phyloP scores from a whole-genome alignment of 2,113 vertebrate genomes.

The Ptilonorhynchus violaceus region DNA sequence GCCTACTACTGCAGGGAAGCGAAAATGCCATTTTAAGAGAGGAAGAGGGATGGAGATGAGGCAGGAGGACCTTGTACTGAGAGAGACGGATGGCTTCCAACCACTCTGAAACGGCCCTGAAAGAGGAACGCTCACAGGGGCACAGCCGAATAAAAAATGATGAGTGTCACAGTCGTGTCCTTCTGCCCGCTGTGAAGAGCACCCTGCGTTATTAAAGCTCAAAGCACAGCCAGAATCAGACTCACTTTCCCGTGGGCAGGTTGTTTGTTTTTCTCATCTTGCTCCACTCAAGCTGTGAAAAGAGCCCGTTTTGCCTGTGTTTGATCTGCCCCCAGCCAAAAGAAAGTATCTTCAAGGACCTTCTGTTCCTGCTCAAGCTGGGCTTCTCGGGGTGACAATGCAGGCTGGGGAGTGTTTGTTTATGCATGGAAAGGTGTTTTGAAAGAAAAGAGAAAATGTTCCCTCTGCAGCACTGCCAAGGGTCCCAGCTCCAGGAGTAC shows the following conservation, averaged over 20 bases:
- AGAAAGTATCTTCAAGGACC: neutral
- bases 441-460: neutral
- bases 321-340: neutral
- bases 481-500: neutral
- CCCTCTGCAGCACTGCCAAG: accelerated
- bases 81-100: neutral
- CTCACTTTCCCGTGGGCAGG: neutral
- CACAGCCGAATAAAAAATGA: neutral
- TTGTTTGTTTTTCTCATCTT: constrained; percentile 42
- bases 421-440: neutral
- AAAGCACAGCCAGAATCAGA: neutral
- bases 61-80: neutral
- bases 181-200: neutral
- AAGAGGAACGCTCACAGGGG: neutral
- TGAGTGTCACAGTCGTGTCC: neutral
- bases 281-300: neutral
- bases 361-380: neutral
- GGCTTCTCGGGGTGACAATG: neutral
- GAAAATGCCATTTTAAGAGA: neutral
- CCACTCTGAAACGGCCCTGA: neutral
- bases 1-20: neutral
- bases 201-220: neutral
- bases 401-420: neutral
- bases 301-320: neutral
- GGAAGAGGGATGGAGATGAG: neutral